These are phyloP conservation scores for Apamea epomidion DNA, from an alignment of 2,888 invertebrate genomes.

Conservation along the genomic window DNA sequence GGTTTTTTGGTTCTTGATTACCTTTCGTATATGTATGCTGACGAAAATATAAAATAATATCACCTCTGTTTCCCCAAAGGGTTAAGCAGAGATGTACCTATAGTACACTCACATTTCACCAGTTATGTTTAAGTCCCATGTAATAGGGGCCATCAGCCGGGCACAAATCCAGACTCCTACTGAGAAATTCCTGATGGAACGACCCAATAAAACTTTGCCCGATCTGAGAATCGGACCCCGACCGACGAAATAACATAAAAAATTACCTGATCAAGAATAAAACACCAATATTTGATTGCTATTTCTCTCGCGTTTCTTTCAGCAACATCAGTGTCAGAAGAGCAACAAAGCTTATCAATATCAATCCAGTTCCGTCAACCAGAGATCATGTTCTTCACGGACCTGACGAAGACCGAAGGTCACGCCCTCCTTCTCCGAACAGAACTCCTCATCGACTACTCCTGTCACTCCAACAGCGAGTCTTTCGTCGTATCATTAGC, in stretches of 20 bases:
- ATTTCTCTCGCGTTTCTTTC: constrained; percentile 59
- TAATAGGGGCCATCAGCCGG: neutral
- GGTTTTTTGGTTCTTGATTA: neutral
- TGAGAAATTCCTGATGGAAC: neutral
- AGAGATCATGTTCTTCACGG: constrained; percentile 94
- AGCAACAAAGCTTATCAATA: constrained; percentile 91
- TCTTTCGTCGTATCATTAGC: constrained; percentile 90
- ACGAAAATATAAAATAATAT: neutral
- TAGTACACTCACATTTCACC: neutral
- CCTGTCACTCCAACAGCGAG: constrained; percentile 91
- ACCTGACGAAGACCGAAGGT: constrained; percentile 91
- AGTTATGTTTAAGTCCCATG: neutral
- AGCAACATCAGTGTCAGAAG: constrained; percentile 88
- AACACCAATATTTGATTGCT: neutral
- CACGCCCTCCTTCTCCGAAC: constrained; percentile 92
- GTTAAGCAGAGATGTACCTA: neutral
- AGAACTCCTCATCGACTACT: constrained; percentile 93
- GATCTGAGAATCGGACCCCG: neutral
- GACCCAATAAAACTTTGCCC: neutral
- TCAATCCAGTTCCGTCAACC: constrained; percentile 94
- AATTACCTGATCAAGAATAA: neutral
- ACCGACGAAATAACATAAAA: neutral
- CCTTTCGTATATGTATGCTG: neutral
- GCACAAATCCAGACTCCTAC: neutral
- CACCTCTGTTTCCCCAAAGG: neutral